Evolutionary conservation across 2,113 vertebrate species (phyloP).

Genomic region (Melanerpes aurifrons): DNA sequence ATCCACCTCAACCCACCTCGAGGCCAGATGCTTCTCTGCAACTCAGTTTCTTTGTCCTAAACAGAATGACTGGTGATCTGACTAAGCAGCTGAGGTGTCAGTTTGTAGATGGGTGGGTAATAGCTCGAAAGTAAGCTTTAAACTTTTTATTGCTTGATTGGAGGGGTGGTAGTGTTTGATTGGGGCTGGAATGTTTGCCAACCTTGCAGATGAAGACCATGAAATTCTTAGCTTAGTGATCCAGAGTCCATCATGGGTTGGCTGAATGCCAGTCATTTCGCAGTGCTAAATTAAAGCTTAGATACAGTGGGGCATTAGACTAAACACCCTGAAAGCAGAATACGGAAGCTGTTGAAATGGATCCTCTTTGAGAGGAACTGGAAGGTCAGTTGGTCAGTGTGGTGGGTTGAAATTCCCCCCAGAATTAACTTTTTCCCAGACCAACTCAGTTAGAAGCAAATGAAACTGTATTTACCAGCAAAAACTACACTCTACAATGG

Average conservation of each 20-base stretch:
- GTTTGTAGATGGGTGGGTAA: not conserved
- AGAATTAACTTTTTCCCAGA: no score
- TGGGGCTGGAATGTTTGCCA: not conserved
- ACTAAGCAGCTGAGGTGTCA: not conserved
- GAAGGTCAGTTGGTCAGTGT: not conserved
- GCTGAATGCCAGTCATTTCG: not conserved
- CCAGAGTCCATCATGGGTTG: not conserved
- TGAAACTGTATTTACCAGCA: no score
- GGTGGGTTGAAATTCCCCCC: no score
- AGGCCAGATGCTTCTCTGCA: not conserved
- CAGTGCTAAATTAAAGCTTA: not conserved
- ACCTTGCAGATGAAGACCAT: not conserved
- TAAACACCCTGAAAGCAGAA: not conserved
- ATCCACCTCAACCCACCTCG: not conserved
- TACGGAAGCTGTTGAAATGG: not conserved
- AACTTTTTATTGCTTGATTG: conserved; percentile 21
- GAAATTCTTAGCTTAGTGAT: not conserved
- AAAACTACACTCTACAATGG: no score
- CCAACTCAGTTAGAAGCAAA: no score
- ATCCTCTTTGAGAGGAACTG: not conserved
- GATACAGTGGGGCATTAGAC: not conserved
- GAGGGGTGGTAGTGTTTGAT: not conserved
- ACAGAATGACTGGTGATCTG: not conserved
- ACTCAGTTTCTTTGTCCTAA: not conserved
- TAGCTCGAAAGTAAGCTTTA: conserved; percentile 19